These are phyloP conservation scores for Diadophis punctatus DNA, from an alignment of 2,113 vertebrate species.

Conservation along the genomic window DNA sequence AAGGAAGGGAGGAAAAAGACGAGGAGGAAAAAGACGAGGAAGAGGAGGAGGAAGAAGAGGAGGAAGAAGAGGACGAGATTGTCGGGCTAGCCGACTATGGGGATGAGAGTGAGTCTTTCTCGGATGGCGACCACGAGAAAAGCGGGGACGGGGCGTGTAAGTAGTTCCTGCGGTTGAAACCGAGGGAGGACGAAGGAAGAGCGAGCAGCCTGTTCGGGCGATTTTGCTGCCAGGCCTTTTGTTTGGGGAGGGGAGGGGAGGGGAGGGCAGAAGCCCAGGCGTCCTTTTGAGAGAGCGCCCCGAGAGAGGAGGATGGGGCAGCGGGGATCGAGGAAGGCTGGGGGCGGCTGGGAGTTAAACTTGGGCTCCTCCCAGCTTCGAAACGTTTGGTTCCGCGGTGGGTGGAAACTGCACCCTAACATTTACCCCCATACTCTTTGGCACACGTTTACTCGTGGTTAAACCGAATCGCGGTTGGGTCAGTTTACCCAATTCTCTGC, in stretches of 20 bases:
- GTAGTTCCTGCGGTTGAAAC: conserved; percentile 2
- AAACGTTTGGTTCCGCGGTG: neutral
- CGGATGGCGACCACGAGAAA: conserved; percentile 67
- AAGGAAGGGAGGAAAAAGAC: conserved; percentile 41
- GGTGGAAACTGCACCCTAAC: neutral
- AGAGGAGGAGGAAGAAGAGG: conserved; percentile 58
- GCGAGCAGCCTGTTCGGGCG: neutral
- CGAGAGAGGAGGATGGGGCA: neutral
- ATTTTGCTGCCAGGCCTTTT: conserved; percentile 5
- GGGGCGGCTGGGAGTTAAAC: neutral
- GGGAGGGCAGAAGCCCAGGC: neutral
- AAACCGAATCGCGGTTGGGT: neutral
- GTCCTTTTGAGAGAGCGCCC: neutral
- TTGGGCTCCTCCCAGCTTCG: neutral
- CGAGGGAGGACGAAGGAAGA: neutral
- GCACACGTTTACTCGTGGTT: neutral
- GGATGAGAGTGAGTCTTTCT: conserved; percentile 64
- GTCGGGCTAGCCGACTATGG: conserved; percentile 68
- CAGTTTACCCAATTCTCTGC: neutral
- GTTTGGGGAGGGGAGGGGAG: neutral
- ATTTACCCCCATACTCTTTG: neutral
- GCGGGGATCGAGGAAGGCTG: neutral
- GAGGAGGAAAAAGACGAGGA: conserved; percentile 40
- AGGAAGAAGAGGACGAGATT: conserved; percentile 67
- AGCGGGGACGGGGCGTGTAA: conserved; percentile 70